Evolutionary conservation across 2,888 invertebrate genomes (phyloP).

Genomic region (Coelogynopora nodosa): DNA sequence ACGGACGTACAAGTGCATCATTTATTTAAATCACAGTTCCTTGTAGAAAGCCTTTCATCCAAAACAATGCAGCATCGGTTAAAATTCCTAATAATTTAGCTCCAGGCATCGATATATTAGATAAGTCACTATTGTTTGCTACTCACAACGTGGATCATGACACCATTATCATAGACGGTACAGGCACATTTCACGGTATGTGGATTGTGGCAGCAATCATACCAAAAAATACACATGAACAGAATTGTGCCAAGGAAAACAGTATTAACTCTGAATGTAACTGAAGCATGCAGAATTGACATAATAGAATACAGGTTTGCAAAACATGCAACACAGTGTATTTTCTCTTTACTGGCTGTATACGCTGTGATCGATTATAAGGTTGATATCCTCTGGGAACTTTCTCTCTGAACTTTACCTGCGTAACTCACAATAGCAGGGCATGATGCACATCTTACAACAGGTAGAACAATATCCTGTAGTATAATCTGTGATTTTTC

Average conservation of each 20-base stretch:
- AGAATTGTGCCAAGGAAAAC: constrained; percentile 38
- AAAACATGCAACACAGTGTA: constrained; percentile 10
- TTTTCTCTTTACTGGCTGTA: constrained; percentile 31
- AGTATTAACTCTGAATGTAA: constrained; percentile 44
- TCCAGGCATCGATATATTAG: constrained; percentile 43
- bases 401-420: constrained; percentile 35
- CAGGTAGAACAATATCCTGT: constrained; percentile 23
- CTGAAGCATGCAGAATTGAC: constrained; percentile 42
- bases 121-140: constrained; percentile 49
- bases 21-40: too few relatives aligned
- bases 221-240: constrained; percentile 47
- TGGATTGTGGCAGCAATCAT: constrained; percentile 50
- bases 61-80: constrained; percentile 42
- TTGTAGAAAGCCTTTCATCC: too few relatives aligned
- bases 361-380: background rate
- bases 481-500: constrained; percentile 30
- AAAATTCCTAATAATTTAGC: constrained; percentile 42
- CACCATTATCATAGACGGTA: constrained; percentile 49
- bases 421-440: constrained; percentile 46
- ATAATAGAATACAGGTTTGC: constrained; percentile 45
- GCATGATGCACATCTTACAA: constrained; percentile 45
- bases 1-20: too few relatives aligned
- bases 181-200: constrained; percentile 51
- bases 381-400: constrained; percentile 46
- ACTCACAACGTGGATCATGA: constrained; percentile 53